Evolutionary conservation across 1,140 invertebrate species (phyloP), one percentile per base, ranked within the genome.

Genomic region (Euwallacea fornicatus): DNA sequence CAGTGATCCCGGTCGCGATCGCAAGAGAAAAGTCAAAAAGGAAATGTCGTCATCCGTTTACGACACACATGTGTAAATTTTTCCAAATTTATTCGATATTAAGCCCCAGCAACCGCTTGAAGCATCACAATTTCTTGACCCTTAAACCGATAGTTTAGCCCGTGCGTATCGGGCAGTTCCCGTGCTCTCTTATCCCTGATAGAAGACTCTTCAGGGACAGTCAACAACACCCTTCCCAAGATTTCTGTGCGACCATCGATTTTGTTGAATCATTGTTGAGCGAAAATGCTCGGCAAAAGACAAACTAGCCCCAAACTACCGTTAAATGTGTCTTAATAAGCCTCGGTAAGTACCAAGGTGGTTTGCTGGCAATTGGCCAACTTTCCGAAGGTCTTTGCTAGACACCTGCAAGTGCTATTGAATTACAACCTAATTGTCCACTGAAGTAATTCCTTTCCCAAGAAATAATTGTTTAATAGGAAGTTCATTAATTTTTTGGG

Each of bases 21-120:
- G 21, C 21, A 33, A 33, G 21, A 33, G 21, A 33, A 33, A 33
- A 33, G 21, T 33, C 56, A 63, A 75, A 77, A 74, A 76, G 77
- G 76, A 77, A 78, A 79, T 80, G 78, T 80, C 78, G 76, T 77
- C 77, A 77, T 69, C 66, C 64, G 71, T 66, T 77, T 79, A 78
- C 78, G 21, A 33, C 21, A 33, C 21, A 79, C 78, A 80, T 80
- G 78, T 80, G 76, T 76, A 75, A 71, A 76, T 76, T 79, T 78
- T 77, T 74, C 74, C 75, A 67, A 72, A 75, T 75, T 75, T 76
- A 73, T 75, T 42, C 58, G 44, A 63, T 50, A 73, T 75, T 74
- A 42, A 63, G 16, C 53, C 63, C 46, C 42, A 69, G 68, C 65
- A 75, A 66, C 44, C 46, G 43, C 46, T 66, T 66, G 69, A 76